Evolutionary conservation across 2,888 invertebrate genomes (phyloP), one percentile per base, ranked within the genome.

Genomic region (Mythimna ferrago): DNA sequence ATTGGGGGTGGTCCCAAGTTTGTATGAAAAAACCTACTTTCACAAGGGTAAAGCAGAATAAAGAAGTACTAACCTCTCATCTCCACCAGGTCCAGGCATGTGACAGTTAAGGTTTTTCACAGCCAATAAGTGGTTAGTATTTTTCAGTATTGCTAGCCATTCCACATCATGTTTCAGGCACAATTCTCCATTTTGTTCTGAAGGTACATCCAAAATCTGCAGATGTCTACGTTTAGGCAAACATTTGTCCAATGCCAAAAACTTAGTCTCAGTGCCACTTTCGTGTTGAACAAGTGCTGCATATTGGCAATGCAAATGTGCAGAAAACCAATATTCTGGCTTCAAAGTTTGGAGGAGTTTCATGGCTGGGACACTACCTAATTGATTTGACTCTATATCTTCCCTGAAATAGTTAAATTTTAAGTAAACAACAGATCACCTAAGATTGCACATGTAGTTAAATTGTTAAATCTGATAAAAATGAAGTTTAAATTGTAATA

Each of bases 261-360:
- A 99, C 91, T 98, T 98, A 0, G 99, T 93, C 89, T 95, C 93
- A 51, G 81, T 89, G 19, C 94, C 92, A 74, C 51, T 41, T 0
- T 97, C 93, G 41, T 99, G 99, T 53, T 97, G 97, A 7, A 99
- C 97, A 4, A 99, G 85, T 0, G 99, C 99, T 16, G 98, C 97
- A 96, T 99, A 99, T 94, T 99, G 98, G 86, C 98, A 98, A 94
- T 99, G 99, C 82, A 99, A 96, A 97, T 99, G 99, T 48, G 99
- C 99, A 11, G 99, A 97, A 95, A 99, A 99, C 99, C 99, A 99
- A 94, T 98, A 98, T 0, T 97, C 96, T 11, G 99, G 99, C 91
- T 98, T 97, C 69, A 99, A 92, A 54, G 96, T 92, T 71, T 97
- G 96, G n/a, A 99, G 94, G 51, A 99, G 93, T 80, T 99, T 98